These are phyloP conservation scores for Geodia barretti DNA, from an alignment of 37 sponge, comb jelly and placozoan genomes.

Conservation along the genomic window DNA sequence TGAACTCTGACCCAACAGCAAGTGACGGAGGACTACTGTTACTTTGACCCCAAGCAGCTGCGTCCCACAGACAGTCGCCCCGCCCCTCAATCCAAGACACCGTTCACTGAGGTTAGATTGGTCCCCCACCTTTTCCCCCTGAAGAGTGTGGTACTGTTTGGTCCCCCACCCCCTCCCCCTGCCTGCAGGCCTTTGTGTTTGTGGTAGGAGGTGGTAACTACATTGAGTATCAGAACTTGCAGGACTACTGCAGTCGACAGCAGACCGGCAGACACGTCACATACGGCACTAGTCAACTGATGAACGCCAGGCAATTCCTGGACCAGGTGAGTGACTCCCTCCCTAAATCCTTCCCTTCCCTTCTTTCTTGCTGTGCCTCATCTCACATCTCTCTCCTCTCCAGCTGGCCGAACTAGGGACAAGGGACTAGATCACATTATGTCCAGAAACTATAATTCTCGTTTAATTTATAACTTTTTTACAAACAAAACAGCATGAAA, in stretches of 20 bases:
- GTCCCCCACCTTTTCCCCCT: not conserved
- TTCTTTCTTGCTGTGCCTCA: not conserved
- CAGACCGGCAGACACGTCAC: constrained; percentile 52
- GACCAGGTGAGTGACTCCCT: constrained; percentile 64
- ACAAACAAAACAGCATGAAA: no score
- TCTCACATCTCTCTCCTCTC: not conserved
- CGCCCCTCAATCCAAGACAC: not conserved
- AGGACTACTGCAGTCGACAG: constrained; percentile 65
- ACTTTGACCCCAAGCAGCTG: constrained; percentile 91
- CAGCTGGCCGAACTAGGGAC: constrained; percentile 32
- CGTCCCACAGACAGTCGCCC: constrained; percentile 47
- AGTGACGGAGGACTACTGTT: constrained; percentile 79
- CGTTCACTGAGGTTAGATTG: not conserved
- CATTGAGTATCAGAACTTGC: constrained; percentile 95
- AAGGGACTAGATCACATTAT: no score
- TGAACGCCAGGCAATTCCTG: constrained; percentile 77
- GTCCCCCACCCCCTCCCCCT: no score
- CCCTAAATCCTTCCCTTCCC: not conserved
- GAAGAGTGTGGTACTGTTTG: no score
- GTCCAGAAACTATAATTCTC: no score
- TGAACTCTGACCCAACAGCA: no score
- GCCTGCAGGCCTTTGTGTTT: constrained; percentile 91
- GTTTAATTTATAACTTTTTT: no score
- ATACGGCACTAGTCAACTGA: constrained; percentile 83
- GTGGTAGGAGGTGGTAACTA: constrained; percentile 97